phyloP scores from a whole-genome alignment of 2,888 invertebrate genomes.

The Cistogaster globosa region DNA sequence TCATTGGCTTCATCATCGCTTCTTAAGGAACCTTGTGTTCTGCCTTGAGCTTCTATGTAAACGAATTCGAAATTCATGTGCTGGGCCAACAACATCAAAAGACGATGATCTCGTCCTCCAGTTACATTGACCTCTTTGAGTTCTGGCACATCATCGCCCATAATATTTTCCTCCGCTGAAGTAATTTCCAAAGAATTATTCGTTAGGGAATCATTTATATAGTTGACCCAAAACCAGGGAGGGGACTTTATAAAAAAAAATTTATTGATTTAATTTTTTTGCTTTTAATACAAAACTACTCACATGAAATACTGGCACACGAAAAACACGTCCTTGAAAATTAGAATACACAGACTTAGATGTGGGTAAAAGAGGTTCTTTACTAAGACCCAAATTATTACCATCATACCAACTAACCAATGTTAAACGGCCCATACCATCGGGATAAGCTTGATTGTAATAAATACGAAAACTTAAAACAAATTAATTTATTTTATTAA shows the following conservation, averaged over 20 bases:
- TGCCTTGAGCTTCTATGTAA: constrained; percentile 89
- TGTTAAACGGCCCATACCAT: constrained; percentile 85
- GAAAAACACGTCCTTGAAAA: constrained; percentile 86
- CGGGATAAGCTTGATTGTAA: constrained; percentile 88
- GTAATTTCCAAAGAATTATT: constrained; percentile 49
- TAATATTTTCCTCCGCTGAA: constrained; percentile 63
- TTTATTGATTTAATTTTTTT: neutral
- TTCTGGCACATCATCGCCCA: constrained; percentile 49
- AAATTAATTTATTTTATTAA: neutral
- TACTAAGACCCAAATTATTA: constrained; percentile 85
- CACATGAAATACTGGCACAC: constrained; percentile 89
- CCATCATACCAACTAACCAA: constrained; percentile 90
- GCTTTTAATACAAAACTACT: constrained; percentile 73
- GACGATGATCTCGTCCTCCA: constrained; percentile 89
- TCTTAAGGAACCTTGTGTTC: constrained; percentile 87
- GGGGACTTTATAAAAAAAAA: constrained; percentile 84
- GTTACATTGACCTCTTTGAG: constrained; percentile 83
- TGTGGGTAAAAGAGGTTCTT: constrained; percentile 87
- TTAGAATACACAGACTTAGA: constrained; percentile 86
- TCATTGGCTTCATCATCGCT: constrained; percentile 84
- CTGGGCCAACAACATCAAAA: constrained; percentile 86
- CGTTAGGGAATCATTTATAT: constrained; percentile 83
- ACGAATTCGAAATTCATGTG: constrained; percentile 89
- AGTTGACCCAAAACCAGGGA: constrained; percentile 90
- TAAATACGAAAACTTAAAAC: constrained; percentile 87